These are phyloP conservation scores for Agrochola litura DNA, from an alignment of 2,888 invertebrate species.

Conservation along the genomic window DNA sequence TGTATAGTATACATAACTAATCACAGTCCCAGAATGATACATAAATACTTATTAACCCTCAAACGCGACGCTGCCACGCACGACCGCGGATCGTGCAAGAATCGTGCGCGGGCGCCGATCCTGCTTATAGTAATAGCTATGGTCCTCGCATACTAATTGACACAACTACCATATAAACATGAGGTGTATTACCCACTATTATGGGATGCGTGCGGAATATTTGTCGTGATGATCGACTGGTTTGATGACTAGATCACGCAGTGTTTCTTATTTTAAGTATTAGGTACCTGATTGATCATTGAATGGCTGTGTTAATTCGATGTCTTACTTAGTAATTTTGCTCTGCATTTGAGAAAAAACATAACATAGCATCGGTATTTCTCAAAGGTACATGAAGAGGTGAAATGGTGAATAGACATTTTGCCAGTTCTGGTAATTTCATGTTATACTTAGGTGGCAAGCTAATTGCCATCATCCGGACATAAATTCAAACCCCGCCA, in stretches of 20 bases:
- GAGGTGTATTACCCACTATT: constrained; percentile 53
- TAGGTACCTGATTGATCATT: constrained; percentile 4
- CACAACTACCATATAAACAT: constrained; percentile 56
- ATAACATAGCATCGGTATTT: neutral
- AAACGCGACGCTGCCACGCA: constrained; percentile 39
- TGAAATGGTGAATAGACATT: neutral
- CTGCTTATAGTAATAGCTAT: constrained; percentile 44
- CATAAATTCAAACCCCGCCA: no score
- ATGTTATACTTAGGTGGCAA: no score
- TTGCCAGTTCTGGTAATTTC: neutral
- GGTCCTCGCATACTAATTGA: constrained; percentile 58
- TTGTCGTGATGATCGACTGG: constrained; percentile 43
- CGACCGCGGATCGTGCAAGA: constrained; percentile 54
- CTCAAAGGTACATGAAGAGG: no score
- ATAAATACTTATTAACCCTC: constrained; percentile 52
- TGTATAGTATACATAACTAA: constrained; percentile 23
- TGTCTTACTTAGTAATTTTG: neutral
- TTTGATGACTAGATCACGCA: constrained; percentile 54
- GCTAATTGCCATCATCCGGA: no score
- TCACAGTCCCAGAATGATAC: constrained; percentile 34
- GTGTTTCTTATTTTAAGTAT: constrained; percentile 18
- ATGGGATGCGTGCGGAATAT: constrained; percentile 53
- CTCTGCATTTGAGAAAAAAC: neutral
- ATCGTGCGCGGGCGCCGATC: constrained; percentile 43
- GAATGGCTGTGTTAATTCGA: constrained; percentile 8